Conservation (phyloP, 2,888 invertebrate species). For the Lasius fuliginosus region DNA sequence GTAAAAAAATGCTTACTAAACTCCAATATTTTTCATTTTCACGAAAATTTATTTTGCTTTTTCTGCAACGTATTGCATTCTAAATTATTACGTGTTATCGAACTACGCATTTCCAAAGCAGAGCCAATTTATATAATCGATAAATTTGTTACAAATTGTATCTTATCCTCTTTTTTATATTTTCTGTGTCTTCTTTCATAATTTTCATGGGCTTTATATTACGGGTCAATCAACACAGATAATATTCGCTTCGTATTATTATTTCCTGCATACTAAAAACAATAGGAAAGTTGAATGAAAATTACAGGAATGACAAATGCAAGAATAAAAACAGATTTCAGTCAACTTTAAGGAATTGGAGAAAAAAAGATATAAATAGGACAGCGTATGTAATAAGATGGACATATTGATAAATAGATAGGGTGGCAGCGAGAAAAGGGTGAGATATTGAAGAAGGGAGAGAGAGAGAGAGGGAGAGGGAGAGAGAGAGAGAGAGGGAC, state of each 20-base stretch:
- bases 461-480: not conserved
- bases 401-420: slow-evolving; percentile 43
- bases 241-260: slow-evolving; percentile 22
- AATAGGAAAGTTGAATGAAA: slow-evolving; percentile 3
- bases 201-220: not conserved
- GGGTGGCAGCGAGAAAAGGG: not conserved
- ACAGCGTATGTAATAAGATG: slow-evolving; percentile 37
- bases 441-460: not conserved
- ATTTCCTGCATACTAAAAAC: not conserved
- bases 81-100: not conserved
- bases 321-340: slow-evolving; percentile 22
- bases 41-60: not conserved
- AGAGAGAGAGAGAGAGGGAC: not conserved
- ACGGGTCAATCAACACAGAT: not conserved
- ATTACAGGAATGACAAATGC: not conserved
- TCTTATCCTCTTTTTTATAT: not conserved
- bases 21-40: slow-evolving; percentile 6
- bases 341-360: not conserved
- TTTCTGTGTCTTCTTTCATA: not conserved
- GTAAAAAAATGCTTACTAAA: not conserved
- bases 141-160: not conserved
- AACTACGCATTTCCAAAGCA: not conserved
- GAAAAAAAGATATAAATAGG: slow-evolving; percentile 17
- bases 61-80: not conserved
- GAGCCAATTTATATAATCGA: not conserved